Evolutionary conservation across 2,113 vertebrate genomes (phyloP).

Genomic region (Tympanuchus pallidicinctus): DNA sequence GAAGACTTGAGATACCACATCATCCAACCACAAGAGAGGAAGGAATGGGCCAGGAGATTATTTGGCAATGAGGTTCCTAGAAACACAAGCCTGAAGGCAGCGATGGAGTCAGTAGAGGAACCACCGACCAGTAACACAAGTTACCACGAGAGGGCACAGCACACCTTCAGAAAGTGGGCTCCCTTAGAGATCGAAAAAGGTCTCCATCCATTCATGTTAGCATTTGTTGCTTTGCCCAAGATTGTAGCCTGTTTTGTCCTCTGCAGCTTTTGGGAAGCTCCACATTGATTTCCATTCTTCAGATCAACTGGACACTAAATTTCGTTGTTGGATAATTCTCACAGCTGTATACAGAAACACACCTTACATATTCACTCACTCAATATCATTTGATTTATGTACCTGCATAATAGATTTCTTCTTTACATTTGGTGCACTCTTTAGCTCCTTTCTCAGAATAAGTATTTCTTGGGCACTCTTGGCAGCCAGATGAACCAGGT

Average conservation of each 20-base stretch:
- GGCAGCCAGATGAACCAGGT: slow-evolving; percentile 88
- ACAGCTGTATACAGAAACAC: background rate
- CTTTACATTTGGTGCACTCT: slow-evolving; percentile 87
- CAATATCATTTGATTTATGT: background rate
- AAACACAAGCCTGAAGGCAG: background rate
- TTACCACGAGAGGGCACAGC: slow-evolving; percentile 38
- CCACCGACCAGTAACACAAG: accelerated
- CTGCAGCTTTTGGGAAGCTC: background rate
- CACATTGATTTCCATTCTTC: background rate
- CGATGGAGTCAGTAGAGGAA: background rate
- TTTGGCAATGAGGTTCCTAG: background rate
- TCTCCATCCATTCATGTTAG: background rate
- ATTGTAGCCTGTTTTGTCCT: background rate
- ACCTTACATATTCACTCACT: background rate
- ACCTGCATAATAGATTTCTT: slow-evolving; percentile 89
- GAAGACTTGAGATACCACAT: background rate
- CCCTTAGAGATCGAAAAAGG: background rate
- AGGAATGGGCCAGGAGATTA: background rate
- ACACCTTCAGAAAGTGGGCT: accelerated
- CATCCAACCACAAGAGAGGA: background rate
- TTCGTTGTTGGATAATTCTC: background rate
- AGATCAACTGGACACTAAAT: background rate
- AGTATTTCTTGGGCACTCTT: slow-evolving; percentile 88
- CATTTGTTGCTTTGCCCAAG: background rate
- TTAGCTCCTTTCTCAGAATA: slow-evolving; percentile 91